A percentile compares a stretch with the other conserved stretches of the same genome.
phyloP scores from a whole-genome alignment of 2,113 vertebrate genomes.

The human (Homo sapiens) region DNA sequence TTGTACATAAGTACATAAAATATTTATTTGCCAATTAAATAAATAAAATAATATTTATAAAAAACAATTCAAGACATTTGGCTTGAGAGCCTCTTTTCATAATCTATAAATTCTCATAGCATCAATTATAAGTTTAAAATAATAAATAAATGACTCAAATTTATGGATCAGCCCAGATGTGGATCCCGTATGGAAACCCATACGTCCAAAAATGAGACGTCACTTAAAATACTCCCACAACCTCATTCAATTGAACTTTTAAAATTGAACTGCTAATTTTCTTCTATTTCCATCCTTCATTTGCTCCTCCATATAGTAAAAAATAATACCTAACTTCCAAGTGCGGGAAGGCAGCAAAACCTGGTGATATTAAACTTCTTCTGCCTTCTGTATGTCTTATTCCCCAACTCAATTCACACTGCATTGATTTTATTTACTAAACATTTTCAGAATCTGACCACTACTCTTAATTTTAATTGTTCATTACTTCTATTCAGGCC shows the following conservation, averaged over 20 bases:
- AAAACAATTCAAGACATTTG: background rate
- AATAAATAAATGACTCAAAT: background rate
- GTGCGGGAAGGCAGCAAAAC: background rate
- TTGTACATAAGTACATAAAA: background rate
- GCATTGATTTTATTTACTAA: background rate
- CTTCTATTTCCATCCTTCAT: background rate
- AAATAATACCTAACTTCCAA: background rate
- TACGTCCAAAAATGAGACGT: background rate
- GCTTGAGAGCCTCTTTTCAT: background rate
- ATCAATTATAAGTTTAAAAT: background rate
- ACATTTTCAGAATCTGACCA: background rate
- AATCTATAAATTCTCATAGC: background rate
- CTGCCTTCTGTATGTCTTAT: background rate
- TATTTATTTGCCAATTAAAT: background rate
- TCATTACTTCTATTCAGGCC: background rate
- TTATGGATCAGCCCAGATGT: background rate
- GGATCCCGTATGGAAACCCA: background rate
- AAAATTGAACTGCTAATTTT: background rate
- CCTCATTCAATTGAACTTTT: background rate
- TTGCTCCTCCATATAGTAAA: background rate
- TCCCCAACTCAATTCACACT: background rate
- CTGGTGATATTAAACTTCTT: background rate
- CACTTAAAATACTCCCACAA: background rate
- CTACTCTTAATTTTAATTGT: background rate
- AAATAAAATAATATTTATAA: background rate